Evolutionary conservation across 2,113 vertebrate species (phyloP).

Genomic region (Turdus rufiventris): DNA sequence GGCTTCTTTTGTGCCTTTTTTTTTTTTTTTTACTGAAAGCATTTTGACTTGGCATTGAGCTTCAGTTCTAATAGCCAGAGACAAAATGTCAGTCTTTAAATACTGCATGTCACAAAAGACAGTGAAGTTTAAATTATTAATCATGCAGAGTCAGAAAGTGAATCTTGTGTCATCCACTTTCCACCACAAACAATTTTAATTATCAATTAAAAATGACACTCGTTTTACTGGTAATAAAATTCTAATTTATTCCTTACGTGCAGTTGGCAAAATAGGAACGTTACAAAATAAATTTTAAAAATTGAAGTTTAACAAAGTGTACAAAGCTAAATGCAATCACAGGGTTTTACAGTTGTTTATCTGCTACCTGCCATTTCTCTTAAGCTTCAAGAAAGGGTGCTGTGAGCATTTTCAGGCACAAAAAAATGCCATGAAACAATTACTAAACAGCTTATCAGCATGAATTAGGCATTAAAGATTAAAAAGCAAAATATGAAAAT

Average conservation of each 20-base stretch:
- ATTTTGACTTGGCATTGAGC: background rate
- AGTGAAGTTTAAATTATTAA: constrained; percentile 18
- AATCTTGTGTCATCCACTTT: background rate
- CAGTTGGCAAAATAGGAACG: background rate
- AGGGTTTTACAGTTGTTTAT: background rate
- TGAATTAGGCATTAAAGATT: background rate
- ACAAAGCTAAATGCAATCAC: background rate
- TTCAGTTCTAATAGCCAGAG: background rate
- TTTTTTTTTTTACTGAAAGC: background rate
- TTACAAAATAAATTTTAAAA: background rate
- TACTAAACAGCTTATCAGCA: background rate
- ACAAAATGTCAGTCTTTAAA: constrained; percentile 47
- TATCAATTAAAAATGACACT: background rate
- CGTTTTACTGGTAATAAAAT: background rate
- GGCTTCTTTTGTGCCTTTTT: background rate
- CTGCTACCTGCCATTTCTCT: background rate
- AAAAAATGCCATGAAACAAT: background rate
- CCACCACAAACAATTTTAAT: background rate
- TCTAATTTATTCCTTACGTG: background rate
- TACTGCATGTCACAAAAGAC: background rate
- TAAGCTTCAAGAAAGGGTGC: background rate
- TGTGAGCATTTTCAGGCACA: background rate
- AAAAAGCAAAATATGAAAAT: constrained; percentile 33
- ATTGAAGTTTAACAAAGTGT: background rate
- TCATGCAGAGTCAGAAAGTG: background rate